A percentile compares a stretch with the other conserved stretches of the same genome.
These are phyloP conservation scores for Diabrotica balteata DNA, from an alignment of 2,888 invertebrate genomes.

Conservation along the genomic window DNA sequence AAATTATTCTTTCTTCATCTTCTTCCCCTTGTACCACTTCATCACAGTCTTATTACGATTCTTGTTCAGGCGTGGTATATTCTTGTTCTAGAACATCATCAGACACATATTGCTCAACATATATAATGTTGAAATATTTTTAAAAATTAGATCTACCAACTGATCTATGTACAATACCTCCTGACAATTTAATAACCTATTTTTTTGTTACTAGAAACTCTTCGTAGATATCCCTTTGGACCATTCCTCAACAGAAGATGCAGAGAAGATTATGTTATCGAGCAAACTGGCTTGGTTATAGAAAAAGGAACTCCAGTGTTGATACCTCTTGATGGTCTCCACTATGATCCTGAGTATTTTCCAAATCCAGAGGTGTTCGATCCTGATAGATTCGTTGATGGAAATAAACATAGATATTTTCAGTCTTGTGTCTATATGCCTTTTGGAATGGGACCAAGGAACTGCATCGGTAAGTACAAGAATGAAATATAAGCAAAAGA, in stretches of 20 bases:
- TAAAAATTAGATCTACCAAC: too few species aligned
- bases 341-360: conserved; percentile 56
- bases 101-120: too few species aligned
- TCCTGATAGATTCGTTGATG: conserved; percentile 58
- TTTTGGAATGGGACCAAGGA: conserved; percentile 56
- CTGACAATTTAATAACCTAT: too few species aligned
- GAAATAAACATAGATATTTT: conserved; percentile 44
- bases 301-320: conserved; percentile 57
- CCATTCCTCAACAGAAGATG: conserved; percentile 50
- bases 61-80: too few species aligned
- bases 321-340: conserved; percentile 55
- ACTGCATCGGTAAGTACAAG: conserved; percentile 53
- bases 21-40: too few species aligned
- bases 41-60: too few species aligned
- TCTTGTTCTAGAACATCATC: too few species aligned
- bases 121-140: too few species aligned
- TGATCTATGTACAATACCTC: too few species aligned
- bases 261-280: conserved; percentile 52
- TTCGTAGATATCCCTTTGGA: conserved; percentile 58
- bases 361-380: conserved; percentile 59
- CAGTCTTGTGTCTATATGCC: conserved; percentile 50
- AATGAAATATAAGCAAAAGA: too few species aligned
- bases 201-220: conserved; percentile 51
- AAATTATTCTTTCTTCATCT: too few species aligned
- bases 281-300: conserved; percentile 55